Conservation (phyloP, 2,113 vertebrate genomes). For the Stigmatopora nigra region DNA sequence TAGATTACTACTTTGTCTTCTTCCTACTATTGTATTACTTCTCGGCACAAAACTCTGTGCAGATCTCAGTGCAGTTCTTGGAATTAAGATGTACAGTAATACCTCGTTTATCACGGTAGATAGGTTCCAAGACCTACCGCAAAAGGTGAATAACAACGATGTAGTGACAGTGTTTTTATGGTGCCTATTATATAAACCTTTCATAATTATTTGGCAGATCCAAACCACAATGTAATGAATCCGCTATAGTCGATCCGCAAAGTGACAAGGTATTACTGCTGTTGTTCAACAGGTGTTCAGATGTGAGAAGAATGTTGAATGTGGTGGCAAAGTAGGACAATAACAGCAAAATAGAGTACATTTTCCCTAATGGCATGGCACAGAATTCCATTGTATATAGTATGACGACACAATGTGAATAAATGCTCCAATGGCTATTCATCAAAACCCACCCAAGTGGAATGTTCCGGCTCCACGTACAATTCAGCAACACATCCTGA, state of each 20-base stretch:
- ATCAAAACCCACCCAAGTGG: not conserved
- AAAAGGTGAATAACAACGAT: too few relatives aligned
- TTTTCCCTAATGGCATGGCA: not conserved
- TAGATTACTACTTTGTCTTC: not conserved
- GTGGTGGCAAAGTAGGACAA: not conserved
- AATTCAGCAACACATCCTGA: not conserved
- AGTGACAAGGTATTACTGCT: too few relatives aligned
- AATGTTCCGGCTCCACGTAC: not conserved
- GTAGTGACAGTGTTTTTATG: too few relatives aligned
- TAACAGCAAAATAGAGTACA: not conserved
- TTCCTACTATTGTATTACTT: not conserved
- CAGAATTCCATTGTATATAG: not conserved
- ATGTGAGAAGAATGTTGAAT: not conserved
- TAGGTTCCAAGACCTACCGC: too few relatives aligned
- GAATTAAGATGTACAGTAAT: not conserved
- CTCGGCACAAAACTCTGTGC: not conserved
- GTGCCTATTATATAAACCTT: too few relatives aligned
- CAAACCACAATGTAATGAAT: too few relatives aligned
- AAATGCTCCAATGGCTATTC: not conserved
- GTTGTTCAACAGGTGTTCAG: too few relatives aligned
- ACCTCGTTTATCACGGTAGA: too few relatives aligned
- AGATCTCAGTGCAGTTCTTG: not conserved
- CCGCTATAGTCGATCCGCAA: too few relatives aligned
- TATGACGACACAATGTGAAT: not conserved
- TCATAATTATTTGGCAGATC: too few relatives aligned